These are phyloP conservation scores for Drosophila robusta DNA, from an alignment of 2,888 invertebrate genomes.

Conservation along the genomic window DNA sequence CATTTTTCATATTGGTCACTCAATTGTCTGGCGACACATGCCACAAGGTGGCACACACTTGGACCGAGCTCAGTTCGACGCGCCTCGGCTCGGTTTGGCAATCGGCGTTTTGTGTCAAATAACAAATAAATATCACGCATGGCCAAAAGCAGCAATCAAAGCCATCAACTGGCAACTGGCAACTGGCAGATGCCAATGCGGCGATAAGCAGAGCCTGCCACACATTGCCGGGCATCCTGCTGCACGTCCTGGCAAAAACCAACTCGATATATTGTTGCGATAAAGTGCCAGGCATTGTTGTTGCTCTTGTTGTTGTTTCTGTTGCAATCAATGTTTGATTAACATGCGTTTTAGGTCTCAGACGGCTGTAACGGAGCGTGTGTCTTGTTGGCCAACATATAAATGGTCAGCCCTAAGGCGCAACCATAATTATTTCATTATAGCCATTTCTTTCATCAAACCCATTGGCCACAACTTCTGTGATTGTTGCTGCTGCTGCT, in stretches of 20 bases:
- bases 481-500: conserved; percentile 32
- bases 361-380: conserved; percentile 31
- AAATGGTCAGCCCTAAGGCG: conserved; percentile 68
- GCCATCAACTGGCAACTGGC: conserved; percentile 53
- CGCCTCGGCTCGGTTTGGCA: conserved; percentile 35
- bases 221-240: conserved; percentile 46
- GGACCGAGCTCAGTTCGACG: conserved; percentile 1
- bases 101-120: conserved; percentile 76
- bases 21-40: conserved; percentile 77
- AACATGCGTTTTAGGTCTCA: conserved; percentile 69
- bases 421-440: conserved; percentile 82
- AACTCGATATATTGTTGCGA: conserved; percentile 55
- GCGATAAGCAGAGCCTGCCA: conserved; percentile 57
- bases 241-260: conserved; percentile 54
- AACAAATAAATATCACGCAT: conserved; percentile 82
- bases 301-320: conserved; percentile 37
- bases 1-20: conserved; percentile 81
- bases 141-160: conserved; percentile 79
- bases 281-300: conserved; percentile 66
- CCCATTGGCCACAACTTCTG: conserved; percentile 74
- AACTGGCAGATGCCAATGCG: conserved; percentile 66
- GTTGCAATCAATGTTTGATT: conserved; percentile 74
- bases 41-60: conserved; percentile 60
- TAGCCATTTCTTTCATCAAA: conserved; percentile 77
- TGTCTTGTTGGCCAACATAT: conserved; percentile 48